A percentile compares a stretch with the other conserved stretches of the same genome.
These are phyloP conservation scores for Magallana ariakensis DNA, from an alignment of 1,140 invertebrate species.

Conservation along the genomic window DNA sequence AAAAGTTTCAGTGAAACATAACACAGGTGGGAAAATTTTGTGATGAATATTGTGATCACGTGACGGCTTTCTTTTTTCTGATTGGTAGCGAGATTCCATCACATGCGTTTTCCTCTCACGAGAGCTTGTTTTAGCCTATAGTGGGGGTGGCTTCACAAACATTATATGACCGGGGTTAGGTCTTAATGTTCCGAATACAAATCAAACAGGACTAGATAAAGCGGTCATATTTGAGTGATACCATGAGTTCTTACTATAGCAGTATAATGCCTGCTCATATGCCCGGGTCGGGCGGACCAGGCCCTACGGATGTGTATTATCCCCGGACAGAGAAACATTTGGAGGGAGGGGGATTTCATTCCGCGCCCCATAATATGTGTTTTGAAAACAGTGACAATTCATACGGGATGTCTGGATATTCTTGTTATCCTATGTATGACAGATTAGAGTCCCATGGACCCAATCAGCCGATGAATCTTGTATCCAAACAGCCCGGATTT, in stretches of 20 bases:
- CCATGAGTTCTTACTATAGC: constrained; percentile 59
- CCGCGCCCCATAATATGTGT: constrained; percentile 56
- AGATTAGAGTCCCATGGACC: constrained; percentile 45
- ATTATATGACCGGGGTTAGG: constrained; percentile 55
- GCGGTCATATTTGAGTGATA: constrained; percentile 40
- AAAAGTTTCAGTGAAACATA: constrained; percentile 38
- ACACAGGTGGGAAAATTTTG: constrained; percentile 24
- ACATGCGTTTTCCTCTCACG: constrained; percentile 56
- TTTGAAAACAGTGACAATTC: constrained; percentile 57
- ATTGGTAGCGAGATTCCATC: constrained; percentile 53
- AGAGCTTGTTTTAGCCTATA: constrained; percentile 50
- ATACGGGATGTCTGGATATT: constrained; percentile 53
- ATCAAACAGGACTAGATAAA: constrained; percentile 57
- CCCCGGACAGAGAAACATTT: constrained; percentile 50
- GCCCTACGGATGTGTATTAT: constrained; percentile 58
- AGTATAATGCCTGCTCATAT: constrained; percentile 57
- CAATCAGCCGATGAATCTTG: constrained; percentile 58
- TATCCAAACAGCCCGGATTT: constrained; percentile 51
- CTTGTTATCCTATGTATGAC: constrained; percentile 59
- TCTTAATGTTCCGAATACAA: constrained; percentile 54
- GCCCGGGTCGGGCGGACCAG: constrained; percentile 44
- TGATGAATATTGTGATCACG: constrained; percentile 46
- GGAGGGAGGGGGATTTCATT: constrained; percentile 54
- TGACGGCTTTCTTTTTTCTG: constrained; percentile 42
- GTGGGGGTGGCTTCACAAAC: constrained; percentile 58